Conservation (phyloP, 1,140 invertebrate species). For the Caenorhabditis tropicalis region DNA sequence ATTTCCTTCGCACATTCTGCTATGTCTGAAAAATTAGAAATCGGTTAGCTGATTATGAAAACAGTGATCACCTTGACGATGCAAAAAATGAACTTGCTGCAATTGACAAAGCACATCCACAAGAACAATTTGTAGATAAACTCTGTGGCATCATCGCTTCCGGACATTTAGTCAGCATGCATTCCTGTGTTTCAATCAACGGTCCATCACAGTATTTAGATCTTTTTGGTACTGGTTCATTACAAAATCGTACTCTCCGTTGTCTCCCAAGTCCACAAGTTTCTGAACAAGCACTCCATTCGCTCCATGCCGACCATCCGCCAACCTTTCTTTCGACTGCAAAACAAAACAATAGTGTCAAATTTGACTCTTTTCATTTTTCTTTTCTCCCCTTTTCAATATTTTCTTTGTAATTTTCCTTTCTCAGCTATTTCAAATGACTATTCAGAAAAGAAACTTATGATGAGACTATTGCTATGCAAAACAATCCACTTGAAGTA, state of each 20-base stretch:
- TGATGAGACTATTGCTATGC: constrained; percentile 42
- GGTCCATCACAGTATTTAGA: constrained; percentile 35
- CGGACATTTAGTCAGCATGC: constrained; percentile 36
- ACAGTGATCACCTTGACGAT: neutral
- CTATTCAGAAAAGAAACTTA: neutral
- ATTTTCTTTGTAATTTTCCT: neutral
- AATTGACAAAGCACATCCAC: constrained; percentile 44
- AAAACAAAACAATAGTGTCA: constrained; percentile 5
- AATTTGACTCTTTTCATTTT: constrained; percentile 14
- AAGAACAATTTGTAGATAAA: constrained; percentile 43
- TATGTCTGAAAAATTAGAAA: neutral
- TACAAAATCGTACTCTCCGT: constrained; percentile 48
- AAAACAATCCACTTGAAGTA: constrained; percentile 44
- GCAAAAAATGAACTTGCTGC: constrained; percentile 44
- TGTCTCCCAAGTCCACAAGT: constrained; percentile 45
- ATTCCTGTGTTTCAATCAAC: constrained; percentile 37
- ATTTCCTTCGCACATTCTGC: constrained; percentile 38
- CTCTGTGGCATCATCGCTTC: constrained; percentile 35
- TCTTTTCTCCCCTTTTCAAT: neutral
- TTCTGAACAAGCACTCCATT: constrained; percentile 43
- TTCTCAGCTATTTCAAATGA: neutral
- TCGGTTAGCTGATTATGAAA: too few species aligned
- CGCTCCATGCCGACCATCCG: constrained; percentile 48
- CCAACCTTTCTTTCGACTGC: constrained; percentile 41
- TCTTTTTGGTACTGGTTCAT: constrained; percentile 44